These are phyloP conservation scores for Triplophysa rosa DNA, from an alignment of 2,113 vertebrate species.

Conservation along the genomic window DNA sequence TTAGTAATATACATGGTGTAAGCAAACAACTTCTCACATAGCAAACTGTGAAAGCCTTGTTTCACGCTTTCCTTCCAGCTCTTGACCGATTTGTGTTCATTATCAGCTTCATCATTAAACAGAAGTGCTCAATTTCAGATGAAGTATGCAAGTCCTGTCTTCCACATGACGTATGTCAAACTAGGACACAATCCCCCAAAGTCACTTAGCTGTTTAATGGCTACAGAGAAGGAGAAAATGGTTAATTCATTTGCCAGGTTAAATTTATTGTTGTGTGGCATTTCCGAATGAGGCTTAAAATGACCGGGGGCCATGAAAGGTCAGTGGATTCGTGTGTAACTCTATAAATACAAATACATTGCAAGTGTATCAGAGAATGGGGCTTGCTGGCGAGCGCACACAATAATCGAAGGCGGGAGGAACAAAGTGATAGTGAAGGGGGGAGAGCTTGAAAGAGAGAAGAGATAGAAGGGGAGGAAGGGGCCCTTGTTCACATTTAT, in stretches of 20 bases:
- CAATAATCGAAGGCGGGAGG: constrained; percentile 1
- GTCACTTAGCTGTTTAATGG: constrained; percentile 33
- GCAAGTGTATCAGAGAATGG: neutral
- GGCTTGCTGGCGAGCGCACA: neutral
- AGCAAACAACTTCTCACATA: neutral
- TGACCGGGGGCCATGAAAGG: neutral
- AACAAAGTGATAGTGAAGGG: constrained; percentile 24
- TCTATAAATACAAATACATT: constrained; percentile 6
- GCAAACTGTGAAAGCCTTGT: neutral
- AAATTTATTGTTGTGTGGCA: neutral
- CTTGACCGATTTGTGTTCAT: neutral
- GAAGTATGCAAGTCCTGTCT: constrained; percentile 13
- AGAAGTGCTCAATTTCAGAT: constrained; percentile 3
- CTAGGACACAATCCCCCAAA: constrained; percentile 37
- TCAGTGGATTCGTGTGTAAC: neutral
- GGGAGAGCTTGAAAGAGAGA: constrained; percentile 1
- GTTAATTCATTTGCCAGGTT: constrained; percentile 30
- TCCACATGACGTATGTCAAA: constrained; percentile 27
- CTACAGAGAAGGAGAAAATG: constrained; percentile 14
- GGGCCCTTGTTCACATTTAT: constrained; percentile 45
- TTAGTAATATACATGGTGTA: no score
- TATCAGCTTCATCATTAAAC: constrained; percentile 28
- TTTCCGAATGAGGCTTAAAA: neutral
- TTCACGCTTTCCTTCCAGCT: neutral
- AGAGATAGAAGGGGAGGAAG: constrained; percentile 6